Base-by-base conservation (phyloP, 2,797 vertebrate genomes). In the Pampus argenteus region DNA sequence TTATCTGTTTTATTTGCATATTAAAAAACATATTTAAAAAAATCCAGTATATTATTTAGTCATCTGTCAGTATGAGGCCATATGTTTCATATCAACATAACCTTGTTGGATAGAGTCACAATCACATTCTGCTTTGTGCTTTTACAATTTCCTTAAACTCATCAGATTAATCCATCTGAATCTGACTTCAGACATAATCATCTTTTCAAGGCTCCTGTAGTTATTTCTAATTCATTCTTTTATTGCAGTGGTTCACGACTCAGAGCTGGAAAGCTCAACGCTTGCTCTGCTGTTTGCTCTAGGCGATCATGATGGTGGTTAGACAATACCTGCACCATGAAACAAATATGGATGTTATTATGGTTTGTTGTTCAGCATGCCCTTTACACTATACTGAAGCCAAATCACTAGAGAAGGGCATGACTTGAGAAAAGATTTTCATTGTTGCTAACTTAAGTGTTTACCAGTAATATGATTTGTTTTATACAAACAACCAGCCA, bases 221-320 rank as follows among this genome's bases (percentile, higher is more conserved):
- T 71, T 71, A 83, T 88, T 90, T 89, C 66, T 68, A 58, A 70
- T 82, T 79, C 65, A 59, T 76, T 79, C n/a, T n/a, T 84, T 84
- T 72, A 78, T 78, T 78, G 74, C 67, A 48, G 34, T 4, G 25
- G 44, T 70, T 70, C 71, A 74, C 76, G 81, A 86, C 47, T 89
- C 78, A 61, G 56, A 40, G 51, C 50, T 23, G 23, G 70, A 48
- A 76, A 59, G 61, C 65, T 71, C 18, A 52, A 40, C 6, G 36
- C 71, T 84, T 57, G 55, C 9, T 63, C 20, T 54, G 9, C 18
- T 18, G n/a, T 20, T 20, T 56, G 69, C 80, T 81, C 59, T 54
- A 83, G 67, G 76, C 60, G 44, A 50, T 73, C 60, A 23, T 56
- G 63, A 77, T 15, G 38, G 48, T 47, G 76, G 36, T 51, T 52